Conservation (phyloP, 30 jellyfish, hydroid and myxozoan species). For the Turritopsis dohrnii region DNA sequence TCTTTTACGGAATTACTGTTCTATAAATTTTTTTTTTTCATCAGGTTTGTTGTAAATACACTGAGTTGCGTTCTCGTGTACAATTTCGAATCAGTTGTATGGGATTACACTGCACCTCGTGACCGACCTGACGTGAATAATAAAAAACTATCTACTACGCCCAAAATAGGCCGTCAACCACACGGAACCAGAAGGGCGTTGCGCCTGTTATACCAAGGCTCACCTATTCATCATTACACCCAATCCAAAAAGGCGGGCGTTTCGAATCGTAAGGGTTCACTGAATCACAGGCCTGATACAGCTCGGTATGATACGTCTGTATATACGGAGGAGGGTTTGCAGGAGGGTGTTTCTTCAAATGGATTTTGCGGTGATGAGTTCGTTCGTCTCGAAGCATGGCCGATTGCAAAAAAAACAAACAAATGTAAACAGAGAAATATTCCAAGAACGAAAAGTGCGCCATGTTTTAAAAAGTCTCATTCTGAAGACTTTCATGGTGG, state of each 20-base stretch:
- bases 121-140: conserved; percentile 33
- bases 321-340: not conserved
- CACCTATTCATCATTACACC: not conserved
- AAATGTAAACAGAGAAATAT: not conserved
- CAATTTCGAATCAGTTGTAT: conserved; percentile 53
- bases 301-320: not conserved
- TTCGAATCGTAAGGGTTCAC: not conserved
- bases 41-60: conserved; percentile 68
- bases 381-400: not conserved
- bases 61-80: conserved; percentile 55
- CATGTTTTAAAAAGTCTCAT: not conserved
- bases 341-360: not conserved
- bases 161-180: conserved; percentile 24
- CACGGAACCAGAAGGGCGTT: conserved; percentile 27
- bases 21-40: too few species aligned
- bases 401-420: not conserved
- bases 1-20: not conserved
- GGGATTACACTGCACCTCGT: conserved; percentile 64
- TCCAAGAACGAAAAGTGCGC: not conserved
- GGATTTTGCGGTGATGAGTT: not conserved
- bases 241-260: not conserved
- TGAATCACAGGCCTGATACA: not conserved
- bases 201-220: not conserved
- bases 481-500: not conserved
- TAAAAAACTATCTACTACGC: not conserved